Base-by-base conservation (phyloP, 2,888 invertebrate genomes). In the Empis stercorea region DNA sequence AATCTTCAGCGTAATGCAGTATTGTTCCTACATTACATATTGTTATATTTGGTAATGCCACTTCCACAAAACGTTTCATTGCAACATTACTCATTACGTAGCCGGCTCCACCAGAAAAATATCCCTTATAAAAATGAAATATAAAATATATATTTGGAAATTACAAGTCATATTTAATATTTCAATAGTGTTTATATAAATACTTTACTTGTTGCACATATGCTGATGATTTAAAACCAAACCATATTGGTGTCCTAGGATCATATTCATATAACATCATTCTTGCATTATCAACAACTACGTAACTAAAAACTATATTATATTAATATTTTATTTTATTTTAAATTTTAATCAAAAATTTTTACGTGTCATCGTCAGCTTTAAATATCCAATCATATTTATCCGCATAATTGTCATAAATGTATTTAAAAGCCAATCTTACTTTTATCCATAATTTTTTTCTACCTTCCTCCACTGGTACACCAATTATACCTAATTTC, bases 361-460 rank as follows among this genome's bases (percentile, higher is more conserved):
- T 92, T 91, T 64, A 96, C 94, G 96, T 95, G 63, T 96, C 96
- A 69, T 96, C 96, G 61, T 97, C 96, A n/a, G 96, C 95, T 68
- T 97, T 97, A 59, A 97, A 72, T 67, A 97, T 96, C 94, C 94
- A 96, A 68, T 96, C 95, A 4, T 85, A 88, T 39, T 92, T 76
- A 54, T 87, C 74, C 34, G 80, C 71, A 64, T 94, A 81, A 61
- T 92, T 73, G 54, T 87, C 76, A 63, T 91, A 87, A 13, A 89
- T 79, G 63, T 92, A 87, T 58, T 81, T 79, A 65, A 93, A 92
- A 0, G 93, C 91, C 54, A 81, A 85, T 64, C 93, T 91, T 1
- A 95, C 96, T 73, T 96, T 97, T 2, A 82, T 88, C 96, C 97
- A 99, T 5, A 96, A 73, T 60, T 83, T 79, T 57, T 91, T n/a